phyloP scores from a whole-genome alignment of 2,113 vertebrate species.

The Eulemur rufifrons region DNA sequence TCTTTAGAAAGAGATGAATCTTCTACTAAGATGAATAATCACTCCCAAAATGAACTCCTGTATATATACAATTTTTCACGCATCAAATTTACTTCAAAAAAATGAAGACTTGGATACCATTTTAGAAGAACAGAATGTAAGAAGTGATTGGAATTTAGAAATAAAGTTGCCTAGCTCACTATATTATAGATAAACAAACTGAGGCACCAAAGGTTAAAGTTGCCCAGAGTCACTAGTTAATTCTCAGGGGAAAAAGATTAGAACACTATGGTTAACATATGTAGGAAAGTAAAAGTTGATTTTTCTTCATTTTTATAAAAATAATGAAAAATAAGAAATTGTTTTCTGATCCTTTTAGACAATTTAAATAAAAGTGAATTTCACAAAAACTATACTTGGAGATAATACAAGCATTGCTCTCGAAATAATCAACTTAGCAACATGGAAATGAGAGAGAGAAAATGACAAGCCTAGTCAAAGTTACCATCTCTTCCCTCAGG shows the following conservation, averaged over 20 bases:
- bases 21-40: not conserved
- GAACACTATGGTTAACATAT: not conserved
- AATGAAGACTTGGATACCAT: not conserved
- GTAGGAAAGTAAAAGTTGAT: not conserved
- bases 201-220: not conserved
- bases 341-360: not conserved
- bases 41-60: not conserved
- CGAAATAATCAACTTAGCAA: conserved; percentile 25
- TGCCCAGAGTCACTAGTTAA: not conserved
- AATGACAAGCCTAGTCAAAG: conserved; percentile 21
- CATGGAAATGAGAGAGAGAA: not conserved
- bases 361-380: conserved; percentile 36
- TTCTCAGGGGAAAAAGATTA: not conserved
- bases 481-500: conserved; percentile 9
- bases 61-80: not conserved
- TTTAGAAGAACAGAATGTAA: not conserved
- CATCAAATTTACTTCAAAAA: conserved; percentile 15
- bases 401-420: not conserved
- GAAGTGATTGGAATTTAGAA: not conserved
- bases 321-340: not conserved
- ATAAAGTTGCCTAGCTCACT: not conserved
- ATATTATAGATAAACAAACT: conserved; percentile 11
- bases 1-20: not conserved
- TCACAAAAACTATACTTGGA: conserved; percentile 19
- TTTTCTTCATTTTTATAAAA: conserved; percentile 27